Evolutionary conservation across 1,140 invertebrate genomes (phyloP).

Genomic region (Monochamus saltuarius): DNA sequence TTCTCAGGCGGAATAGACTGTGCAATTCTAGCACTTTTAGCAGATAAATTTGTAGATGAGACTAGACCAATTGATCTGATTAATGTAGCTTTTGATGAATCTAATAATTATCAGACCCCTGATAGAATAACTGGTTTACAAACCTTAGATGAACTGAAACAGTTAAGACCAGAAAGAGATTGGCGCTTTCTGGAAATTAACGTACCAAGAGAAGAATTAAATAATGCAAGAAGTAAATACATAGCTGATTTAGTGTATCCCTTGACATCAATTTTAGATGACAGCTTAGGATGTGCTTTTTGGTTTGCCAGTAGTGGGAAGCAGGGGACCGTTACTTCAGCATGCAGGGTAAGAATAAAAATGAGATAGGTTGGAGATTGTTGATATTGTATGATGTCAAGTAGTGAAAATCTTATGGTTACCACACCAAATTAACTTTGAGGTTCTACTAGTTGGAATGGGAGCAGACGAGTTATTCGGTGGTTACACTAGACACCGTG

Average conservation of each 20-base stretch:
- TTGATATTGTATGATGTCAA: not conserved
- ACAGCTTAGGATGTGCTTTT: slow-evolving; percentile 89
- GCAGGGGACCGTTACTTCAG: slow-evolving; percentile 58
- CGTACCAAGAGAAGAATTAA: slow-evolving; percentile 69
- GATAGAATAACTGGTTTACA: slow-evolving; percentile 77
- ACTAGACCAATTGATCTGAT: slow-evolving; percentile 86
- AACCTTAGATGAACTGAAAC: slow-evolving; percentile 72
- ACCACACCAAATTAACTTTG: not conserved
- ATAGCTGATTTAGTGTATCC: slow-evolving; percentile 82
- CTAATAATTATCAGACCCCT: slow-evolving; percentile 67
- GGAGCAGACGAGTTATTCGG: slow-evolving; percentile 97
- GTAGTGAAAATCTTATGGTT: not conserved
- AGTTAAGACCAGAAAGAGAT: slow-evolving; percentile 64
- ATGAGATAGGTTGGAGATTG: not conserved
- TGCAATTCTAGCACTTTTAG: slow-evolving; percentile 78
- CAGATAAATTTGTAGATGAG: slow-evolving; percentile 69
- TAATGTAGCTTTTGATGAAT: slow-evolving; percentile 89
- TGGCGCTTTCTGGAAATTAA: slow-evolving; percentile 71
- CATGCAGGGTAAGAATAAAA: slow-evolving; percentile 62
- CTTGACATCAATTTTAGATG: slow-evolving; percentile 86
- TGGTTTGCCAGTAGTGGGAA: slow-evolving; percentile 90
- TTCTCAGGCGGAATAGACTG: slow-evolving; percentile 98
- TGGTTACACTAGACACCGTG: slow-evolving; percentile 88
- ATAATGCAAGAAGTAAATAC: slow-evolving; percentile 55
- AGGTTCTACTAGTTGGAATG: slow-evolving; percentile 87